Base-by-base conservation (phyloP, 2,888 invertebrate genomes). In the Hypena proboscidalis region DNA sequence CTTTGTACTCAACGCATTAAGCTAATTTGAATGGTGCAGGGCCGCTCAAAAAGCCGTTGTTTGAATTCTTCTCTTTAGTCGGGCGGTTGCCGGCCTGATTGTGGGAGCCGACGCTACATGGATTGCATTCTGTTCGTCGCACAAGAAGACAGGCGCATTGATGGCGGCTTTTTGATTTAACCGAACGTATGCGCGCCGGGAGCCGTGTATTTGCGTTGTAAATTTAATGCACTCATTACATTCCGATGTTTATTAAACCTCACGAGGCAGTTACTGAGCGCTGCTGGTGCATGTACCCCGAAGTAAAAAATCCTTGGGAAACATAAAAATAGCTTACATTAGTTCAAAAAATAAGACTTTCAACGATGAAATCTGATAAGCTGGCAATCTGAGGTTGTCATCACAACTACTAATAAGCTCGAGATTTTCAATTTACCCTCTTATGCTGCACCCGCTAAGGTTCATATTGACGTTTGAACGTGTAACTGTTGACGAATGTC, bases 11-110 rank as follows among this genome's bases (percentile, higher is more conserved):
- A 70, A 81, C 77, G 85, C 88, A 89, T 89, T 90, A 85, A 87
- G 87, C 89, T 90, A 89, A 90, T 90, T 90, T 89, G 89, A 90
- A 90, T 89, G 84, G 85, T 74, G 80, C 79, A 83, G 79, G 77
- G 81, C 74, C 67, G 71, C 68, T 87, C 81, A 85, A 88, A 87
- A 88, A 85, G 82, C 81, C 80, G 85, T 88, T 88, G 86, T 85
- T 86, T 74, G 80, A 81, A 85, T 87, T 83, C 81, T 83, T 85
- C 83, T 81, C 83, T 88, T 88, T 86, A 76, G 70, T 72, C 71
- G 70, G 58, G 71, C 74, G 73, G 74, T 72, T 74, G 80, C 74
- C 80, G 71, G 80, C 77, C 62, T 77, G 84, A 85, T 82, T 87
- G 87, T 86, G 79, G 74, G 75, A 78, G 80, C 80, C 77, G 78